Base-by-base conservation (phyloP, 1,140 invertebrate genomes). In the Patella vulgata region DNA sequence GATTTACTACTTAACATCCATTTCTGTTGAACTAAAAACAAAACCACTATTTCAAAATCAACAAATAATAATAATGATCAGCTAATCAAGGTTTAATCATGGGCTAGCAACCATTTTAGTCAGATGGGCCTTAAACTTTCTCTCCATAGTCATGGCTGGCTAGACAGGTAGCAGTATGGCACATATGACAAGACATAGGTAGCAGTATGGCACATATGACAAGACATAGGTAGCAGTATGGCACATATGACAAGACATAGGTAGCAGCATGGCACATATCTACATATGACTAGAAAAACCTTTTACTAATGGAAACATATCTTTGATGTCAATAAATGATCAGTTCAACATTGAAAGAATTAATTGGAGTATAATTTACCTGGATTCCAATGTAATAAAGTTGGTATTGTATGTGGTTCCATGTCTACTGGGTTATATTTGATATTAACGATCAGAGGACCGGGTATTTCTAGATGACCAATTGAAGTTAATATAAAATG, bases 331-430 rank as follows among this genome's bases (percentile, higher is more conserved):
- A n/a, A 11, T 48, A n/a, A 48, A 3, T 14, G 14, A 44, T 8
- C 0, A 27, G 3, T 8, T n/a, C 8, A 11, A 14, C 4, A 48
- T 48, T 19, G 8, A 31, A 2, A 5, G 48, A 2, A 3, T 3
- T 23, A 28, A 1, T 0, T 19, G 2, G 17, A 50, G 6, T n/a
- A 27, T 11, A 36, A 17, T 30, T 19, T 4, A 70, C 66, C 60
- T 54, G 67, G 58, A 31, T 73, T 64, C 67, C 67, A 73, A 42
- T 73, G 67, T 25, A 73, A 28, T 14, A 73, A 40, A 19, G 27
- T 59, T 17, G 50, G 48, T 23, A 56, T 61, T 25, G 52, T 59
- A 36, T 5, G 6, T 8, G 33, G 33, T 0, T 51, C 59, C 14
- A 43, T 46, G 50, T 56, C 40, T 8, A 36, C 42, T n/a, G 58